These are phyloP conservation scores for Scaptodrosophila latifasciaeformis DNA, from an alignment of 2,888 invertebrate species.

Conservation along the genomic window DNA sequence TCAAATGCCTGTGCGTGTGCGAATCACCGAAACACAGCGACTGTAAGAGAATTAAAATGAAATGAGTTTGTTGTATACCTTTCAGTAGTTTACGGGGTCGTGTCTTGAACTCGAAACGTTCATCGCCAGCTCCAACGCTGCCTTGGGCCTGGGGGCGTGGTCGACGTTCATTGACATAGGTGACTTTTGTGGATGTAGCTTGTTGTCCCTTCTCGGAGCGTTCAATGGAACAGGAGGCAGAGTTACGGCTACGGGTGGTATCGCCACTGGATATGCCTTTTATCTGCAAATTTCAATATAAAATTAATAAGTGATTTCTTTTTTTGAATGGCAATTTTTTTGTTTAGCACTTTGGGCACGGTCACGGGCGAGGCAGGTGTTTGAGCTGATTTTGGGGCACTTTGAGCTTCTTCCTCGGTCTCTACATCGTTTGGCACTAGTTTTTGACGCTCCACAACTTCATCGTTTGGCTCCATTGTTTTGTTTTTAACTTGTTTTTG, in stretches of 20 bases:
- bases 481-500: conserved; percentile 1
- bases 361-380: conserved; percentile 71
- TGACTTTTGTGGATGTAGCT: conserved; percentile 70
- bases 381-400: conserved; percentile 71
- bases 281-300: conserved; percentile 50
- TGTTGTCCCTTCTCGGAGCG: conserved; percentile 70
- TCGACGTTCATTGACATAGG: conserved; percentile 74
- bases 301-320: not conserved
- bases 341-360: conserved; percentile 56
- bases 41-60: conserved; percentile 26
- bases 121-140: conserved; percentile 52
- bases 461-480: conserved; percentile 74
- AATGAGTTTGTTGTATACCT: conserved; percentile 50
- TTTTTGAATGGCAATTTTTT: not conserved
- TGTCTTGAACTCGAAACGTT: conserved; percentile 73
- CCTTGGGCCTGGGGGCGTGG: conserved; percentile 63
- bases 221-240: conserved; percentile 74
- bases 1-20: not conserved
- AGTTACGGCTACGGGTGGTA: conserved; percentile 74
- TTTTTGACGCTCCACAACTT: conserved; percentile 75
- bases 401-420: conserved; percentile 71
- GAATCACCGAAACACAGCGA: conserved; percentile 49
- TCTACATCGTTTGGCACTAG: conserved; percentile 74
- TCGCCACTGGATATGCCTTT: conserved; percentile 75
- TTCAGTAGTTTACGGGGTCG: conserved; percentile 73